Evolutionary conservation across 2,797 vertebrate species (phyloP), one percentile per base, ranked within the genome.

Genomic region (Poecilia wingei): DNA sequence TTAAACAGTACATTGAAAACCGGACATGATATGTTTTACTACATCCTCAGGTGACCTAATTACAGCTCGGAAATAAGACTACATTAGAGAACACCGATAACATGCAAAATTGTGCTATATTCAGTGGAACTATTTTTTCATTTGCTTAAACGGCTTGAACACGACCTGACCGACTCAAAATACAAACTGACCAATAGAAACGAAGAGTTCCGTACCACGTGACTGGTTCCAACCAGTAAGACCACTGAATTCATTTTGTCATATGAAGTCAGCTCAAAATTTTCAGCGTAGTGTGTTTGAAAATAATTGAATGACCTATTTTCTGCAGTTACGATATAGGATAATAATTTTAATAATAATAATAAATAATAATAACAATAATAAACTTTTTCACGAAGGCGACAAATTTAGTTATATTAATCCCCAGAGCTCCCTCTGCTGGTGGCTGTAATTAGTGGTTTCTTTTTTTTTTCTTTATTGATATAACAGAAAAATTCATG

Each of bases 111-210:
- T 33, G 0, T 1, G 2, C 1, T 5, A 12, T 8, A 25, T 2
- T 31, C 12, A 4, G 9, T 18, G 43, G 86, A 59, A 82, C 90
- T 92, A 93, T 82, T 82, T 91, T 53, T 82, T 72, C 80, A 75
- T 70, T 25, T 82, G 77, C 36, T 71, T n/a, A 49, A 74, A 39
- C 7, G 0, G 1, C 9, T 69, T 3, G 25, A 12, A 47, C 43
- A 33, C 18, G 10, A 69, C 36, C 80, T 77, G 90, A 86, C 84
- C 90, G 93, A 28, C 59, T 86, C 86, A 78, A 70, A 82, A 90
- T 96, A 94, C 90, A 92, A 96, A 96, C 86, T 72, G 79, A 41
- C 95, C 95, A 96, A 96, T 95, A 77, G 70, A 25, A 82, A 78
- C 20, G 22, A 41, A 28, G 46, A 36, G 68, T 1, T 0, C 0